Evolutionary conservation across 2,888 invertebrate species (phyloP).

Genomic region (Dysmachus trigonus): DNA sequence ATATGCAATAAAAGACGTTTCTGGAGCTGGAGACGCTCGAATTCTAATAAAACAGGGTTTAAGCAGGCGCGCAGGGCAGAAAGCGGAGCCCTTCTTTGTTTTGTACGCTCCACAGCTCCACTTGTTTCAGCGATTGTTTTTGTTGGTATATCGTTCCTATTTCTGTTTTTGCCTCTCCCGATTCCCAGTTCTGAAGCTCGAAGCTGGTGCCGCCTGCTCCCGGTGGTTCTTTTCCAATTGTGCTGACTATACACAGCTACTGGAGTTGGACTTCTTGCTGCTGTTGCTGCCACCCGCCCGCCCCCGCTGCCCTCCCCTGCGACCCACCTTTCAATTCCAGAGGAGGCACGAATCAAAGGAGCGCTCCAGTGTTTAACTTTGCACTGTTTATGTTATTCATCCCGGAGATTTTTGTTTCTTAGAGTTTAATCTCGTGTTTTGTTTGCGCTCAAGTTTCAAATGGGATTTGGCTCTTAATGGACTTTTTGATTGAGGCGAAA

Average conservation of each 20-base stretch:
- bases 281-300: not conserved
- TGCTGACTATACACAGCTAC: not conserved
- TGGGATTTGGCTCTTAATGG: slow-evolving; percentile 32
- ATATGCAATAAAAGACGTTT: slow-evolving; percentile 26
- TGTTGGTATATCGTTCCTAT: slow-evolving; percentile 26
- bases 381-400: slow-evolving; percentile 35
- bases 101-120: not conserved
- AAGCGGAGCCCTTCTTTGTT: not conserved
- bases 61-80: not conserved
- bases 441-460: slow-evolving; percentile 29
- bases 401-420: slow-evolving; percentile 30
- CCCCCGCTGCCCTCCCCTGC: not conserved
- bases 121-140: slow-evolving; percentile 18
- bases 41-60: not conserved
- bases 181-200: not conserved
- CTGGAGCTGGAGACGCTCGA: slow-evolving; percentile 6
- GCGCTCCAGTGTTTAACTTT: slow-evolving; percentile 22
- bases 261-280: not conserved
- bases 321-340: not conserved
- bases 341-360: not conserved
- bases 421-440: slow-evolving; percentile 30
- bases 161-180: not conserved
- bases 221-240: not conserved
- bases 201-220: not conserved
- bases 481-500: slow-evolving; percentile 33